Base-by-base conservation (phyloP, 1,140 invertebrate species). In the Bombus difficillimus region DNA sequence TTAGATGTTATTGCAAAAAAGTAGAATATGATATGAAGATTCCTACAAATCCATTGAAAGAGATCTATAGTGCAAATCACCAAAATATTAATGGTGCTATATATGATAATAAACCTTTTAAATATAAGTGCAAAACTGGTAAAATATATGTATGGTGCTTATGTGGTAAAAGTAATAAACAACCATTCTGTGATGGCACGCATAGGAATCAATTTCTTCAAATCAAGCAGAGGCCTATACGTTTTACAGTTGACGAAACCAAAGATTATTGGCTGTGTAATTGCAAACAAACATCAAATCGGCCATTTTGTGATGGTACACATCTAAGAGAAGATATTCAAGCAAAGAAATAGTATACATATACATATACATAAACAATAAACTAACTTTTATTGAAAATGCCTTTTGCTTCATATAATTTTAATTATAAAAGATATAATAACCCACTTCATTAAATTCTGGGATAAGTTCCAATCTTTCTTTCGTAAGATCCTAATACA, bases 251-350 rank as follows among this genome's bases (percentile, higher is more conserved):
- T 3, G 96, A 97, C 73, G 97, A 99, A 95, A 98, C 97, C 1
- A 98, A 98, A 94, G 98, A 99, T 28, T 99, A 99, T 93, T 99
- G 98, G 98, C 95, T 99, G 8, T 99, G 99, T 94, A 99, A 99
- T 93, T 99, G 99, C 94, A 99, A 99, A 94, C 99, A 99, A 94
- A 99, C 99, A 6, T 96, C 96, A 69, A 98, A 99, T 91, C 96
- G 98, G 91, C 99, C 99, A 15, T 99, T 99, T 94, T 99, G 99
- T 96, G 99, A 99, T 96, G 99, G 99, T 39, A 98, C 98, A 41
- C 99, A 99, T 94, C 97, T 98, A 94, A 95, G 95, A 77, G 95
- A 96, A 79, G 96, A 97, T 66, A 96, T 98, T 83, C 97, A 98
- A 93, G 75, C 82, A 22, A 79, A 79, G 6, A 59, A 37, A 78